These are phyloP conservation scores for Thaumetopoea pityocampa DNA, from an alignment of 1,140 invertebrate genomes.

Conservation along the genomic window DNA sequence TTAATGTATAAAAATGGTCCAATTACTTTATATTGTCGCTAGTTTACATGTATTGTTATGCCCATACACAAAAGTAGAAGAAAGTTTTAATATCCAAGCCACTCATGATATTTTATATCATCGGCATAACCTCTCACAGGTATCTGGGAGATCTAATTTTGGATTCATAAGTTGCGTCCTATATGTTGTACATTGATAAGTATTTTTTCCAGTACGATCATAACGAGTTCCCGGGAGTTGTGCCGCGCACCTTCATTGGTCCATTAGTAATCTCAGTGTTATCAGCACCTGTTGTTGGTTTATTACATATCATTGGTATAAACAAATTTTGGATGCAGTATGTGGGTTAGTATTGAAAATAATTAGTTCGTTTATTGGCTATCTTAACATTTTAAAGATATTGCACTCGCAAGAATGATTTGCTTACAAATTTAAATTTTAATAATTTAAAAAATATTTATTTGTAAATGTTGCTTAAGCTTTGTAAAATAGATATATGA, in stretches of 20 bases:
- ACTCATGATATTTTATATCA: slow-evolving; percentile 97
- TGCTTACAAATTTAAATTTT: too few species aligned
- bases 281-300: slow-evolving; percentile 84
- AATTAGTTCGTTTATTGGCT: too few species aligned
- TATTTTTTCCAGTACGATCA: slow-evolving; percentile 94
- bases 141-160: slow-evolving; percentile 76
- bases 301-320: slow-evolving; percentile 82
- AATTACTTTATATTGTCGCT: slow-evolving; percentile 77
- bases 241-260: slow-evolving; percentile 97
- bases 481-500: too few species aligned
- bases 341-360: slow-evolving; percentile 83
- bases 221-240: slow-evolving; percentile 97
- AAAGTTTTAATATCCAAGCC: slow-evolving; percentile 99
- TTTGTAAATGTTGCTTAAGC: too few species aligned
- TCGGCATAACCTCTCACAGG: slow-evolving; percentile 88
- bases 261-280: slow-evolving; percentile 89
- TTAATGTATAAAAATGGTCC: slow-evolving; percentile 55
- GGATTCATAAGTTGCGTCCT: slow-evolving; percentile 44
- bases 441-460: too few species aligned
- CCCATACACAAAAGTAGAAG: slow-evolving; percentile 99
- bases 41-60: slow-evolving; percentile 89
- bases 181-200: slow-evolving; percentile 32
- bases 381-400: too few species aligned
- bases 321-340: slow-evolving; percentile 95
- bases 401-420: too few species aligned